Evolutionary conservation across 2,888 invertebrate genomes (phyloP).

Genomic region (Lepas anatifera): DNA sequence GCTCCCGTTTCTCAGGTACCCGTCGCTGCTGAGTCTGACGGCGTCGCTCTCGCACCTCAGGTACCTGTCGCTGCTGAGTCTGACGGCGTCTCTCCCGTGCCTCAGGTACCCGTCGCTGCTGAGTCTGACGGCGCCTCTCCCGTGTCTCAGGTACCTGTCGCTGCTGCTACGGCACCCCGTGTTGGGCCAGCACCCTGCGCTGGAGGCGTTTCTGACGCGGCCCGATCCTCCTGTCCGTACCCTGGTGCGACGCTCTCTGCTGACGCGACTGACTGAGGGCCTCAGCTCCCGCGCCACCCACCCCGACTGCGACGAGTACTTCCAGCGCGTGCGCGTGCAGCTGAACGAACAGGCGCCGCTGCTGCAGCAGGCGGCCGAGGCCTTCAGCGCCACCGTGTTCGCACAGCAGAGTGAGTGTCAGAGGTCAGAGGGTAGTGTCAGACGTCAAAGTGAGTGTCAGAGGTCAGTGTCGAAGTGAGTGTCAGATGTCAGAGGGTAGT

Average conservation of each 20-base stretch:
- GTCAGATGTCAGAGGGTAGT: too few relatives aligned
- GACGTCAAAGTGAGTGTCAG: too few relatives aligned
- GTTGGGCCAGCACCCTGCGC: not conserved
- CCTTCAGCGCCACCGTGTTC: not conserved
- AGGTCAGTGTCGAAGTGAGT: too few relatives aligned
- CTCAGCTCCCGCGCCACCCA: constrained; percentile 21
- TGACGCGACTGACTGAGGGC: constrained; percentile 22
- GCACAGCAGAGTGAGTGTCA: constrained; percentile 1
- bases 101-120: too few relatives aligned
- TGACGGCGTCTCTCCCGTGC: too few relatives aligned
- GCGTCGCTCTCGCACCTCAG: too few relatives aligned
- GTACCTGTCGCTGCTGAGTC: too few relatives aligned
- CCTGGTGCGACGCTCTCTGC: constrained; percentile 12
- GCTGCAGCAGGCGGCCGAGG: constrained; percentile 1
- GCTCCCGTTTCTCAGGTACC: too few relatives aligned
- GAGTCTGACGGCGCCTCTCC: too few relatives aligned
- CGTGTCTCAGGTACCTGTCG: not conserved
- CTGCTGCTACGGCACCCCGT: not conserved
- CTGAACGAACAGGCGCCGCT: not conserved
- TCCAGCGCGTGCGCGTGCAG: constrained; percentile 33
- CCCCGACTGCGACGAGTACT: constrained; percentile 29
- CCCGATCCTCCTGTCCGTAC: not conserved
- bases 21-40: too few relatives aligned
- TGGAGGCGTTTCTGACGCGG: not conserved
- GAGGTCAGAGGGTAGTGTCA: too few relatives aligned